These are phyloP conservation scores for Phallusia fumigata DNA, from an alignment of 23 tunicate species.

Conservation along the genomic window DNA sequence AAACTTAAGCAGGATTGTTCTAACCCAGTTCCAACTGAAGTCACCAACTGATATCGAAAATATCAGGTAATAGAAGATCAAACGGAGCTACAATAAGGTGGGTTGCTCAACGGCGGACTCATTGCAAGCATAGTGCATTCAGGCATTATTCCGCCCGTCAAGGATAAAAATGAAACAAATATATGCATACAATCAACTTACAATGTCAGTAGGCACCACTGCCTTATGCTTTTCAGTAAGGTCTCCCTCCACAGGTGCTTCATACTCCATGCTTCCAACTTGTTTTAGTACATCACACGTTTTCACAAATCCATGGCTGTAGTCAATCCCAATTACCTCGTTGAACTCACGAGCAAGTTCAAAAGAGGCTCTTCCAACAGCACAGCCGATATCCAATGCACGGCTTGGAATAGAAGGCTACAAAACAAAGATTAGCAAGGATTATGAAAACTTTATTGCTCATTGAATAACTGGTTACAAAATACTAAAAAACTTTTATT, in stretches of 20 bases:
- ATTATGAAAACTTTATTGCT: not conserved
- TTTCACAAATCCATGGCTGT: constrained; percentile 76
- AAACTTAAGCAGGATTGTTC: too few species aligned
- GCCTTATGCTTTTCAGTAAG: constrained; percentile 65
- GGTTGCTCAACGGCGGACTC: too few species aligned
- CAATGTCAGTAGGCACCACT: constrained; percentile 55
- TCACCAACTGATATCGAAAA: too few species aligned
- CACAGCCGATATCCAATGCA: constrained; percentile 88
- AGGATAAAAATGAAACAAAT: too few species aligned
- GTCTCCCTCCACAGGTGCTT: constrained; percentile 61
- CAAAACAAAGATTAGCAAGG: not conserved
- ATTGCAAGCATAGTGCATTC: too few species aligned
- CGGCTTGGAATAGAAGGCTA: constrained; percentile 37
- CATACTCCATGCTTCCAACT: constrained; percentile 74
- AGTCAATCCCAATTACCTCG: constrained; percentile 80
- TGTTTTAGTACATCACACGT: constrained; percentile 64
- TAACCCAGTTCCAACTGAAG: too few species aligned
- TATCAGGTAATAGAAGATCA: too few species aligned
- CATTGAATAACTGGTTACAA: not conserved
- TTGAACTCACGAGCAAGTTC: constrained; percentile 48
- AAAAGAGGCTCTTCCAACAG: constrained; percentile 84
- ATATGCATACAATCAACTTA: constrained; percentile 18
- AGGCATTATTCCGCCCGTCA: too few species aligned
- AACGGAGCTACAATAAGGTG: too few species aligned
- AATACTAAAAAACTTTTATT: not conserved